Evolutionary conservation across 2,888 invertebrate genomes (phyloP).

Genomic region (Cenopis cana): DNA sequence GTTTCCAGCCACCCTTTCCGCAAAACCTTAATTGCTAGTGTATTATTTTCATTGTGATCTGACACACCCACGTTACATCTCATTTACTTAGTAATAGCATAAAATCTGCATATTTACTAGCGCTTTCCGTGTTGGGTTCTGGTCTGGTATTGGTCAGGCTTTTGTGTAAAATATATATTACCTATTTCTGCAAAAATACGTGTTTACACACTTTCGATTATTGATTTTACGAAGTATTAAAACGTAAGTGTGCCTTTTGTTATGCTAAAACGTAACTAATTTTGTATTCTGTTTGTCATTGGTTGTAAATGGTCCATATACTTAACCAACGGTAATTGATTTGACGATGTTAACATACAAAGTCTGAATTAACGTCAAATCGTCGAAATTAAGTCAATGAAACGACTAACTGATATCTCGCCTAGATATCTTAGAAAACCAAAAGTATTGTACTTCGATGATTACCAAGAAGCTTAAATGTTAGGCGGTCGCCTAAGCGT

Average conservation of each 20-base stretch:
- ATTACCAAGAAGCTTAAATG: neutral
- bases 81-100: neutral
- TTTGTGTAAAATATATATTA: too few relatives aligned
- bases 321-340: too few relatives aligned
- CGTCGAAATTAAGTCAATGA: too few relatives aligned
- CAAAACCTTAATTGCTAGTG: neutral
- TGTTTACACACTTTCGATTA: neutral
- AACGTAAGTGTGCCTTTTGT: slow-evolving; percentile 13
- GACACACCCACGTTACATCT: too few relatives aligned
- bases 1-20: neutral
- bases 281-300: slow-evolving; percentile 55
- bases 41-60: too few relatives aligned
- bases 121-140: neutral
- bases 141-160: too few relatives aligned
- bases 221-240: neutral
- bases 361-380: too few relatives aligned
- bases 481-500: too few relatives aligned
- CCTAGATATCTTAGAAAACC: too few relatives aligned
- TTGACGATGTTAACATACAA: too few relatives aligned
- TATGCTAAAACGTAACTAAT: slow-evolving; percentile 40
- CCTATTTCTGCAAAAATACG: neutral
- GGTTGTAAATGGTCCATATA: neutral
- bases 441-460: neutral
- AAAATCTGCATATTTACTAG: neutral
- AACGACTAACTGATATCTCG: too few relatives aligned